A percentile compares a stretch with the other conserved stretches of the same genome.
phyloP scores from a whole-genome alignment of 2,888 invertebrate species.

The Lasioglossum figueresi region DNA sequence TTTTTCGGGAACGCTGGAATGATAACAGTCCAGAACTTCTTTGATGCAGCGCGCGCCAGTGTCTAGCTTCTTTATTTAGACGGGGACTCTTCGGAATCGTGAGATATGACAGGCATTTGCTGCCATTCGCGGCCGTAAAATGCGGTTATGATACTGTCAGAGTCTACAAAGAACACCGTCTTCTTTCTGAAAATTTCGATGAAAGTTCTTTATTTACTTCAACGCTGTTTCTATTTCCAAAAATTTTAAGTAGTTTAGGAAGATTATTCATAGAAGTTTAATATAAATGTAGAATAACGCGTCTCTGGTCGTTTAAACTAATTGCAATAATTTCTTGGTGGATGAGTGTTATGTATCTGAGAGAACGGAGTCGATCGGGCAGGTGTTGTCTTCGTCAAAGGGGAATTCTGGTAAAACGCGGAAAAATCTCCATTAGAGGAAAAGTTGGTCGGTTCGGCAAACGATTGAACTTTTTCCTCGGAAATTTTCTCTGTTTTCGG shows the following conservation, averaged over 20 bases:
- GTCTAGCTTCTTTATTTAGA: not conserved
- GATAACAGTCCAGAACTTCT: constrained; percentile 20
- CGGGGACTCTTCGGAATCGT: not conserved
- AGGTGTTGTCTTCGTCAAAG: not conserved
- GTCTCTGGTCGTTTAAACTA: not conserved
- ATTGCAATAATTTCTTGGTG: not conserved
- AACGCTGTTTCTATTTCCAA: not conserved
- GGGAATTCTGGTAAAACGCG: not conserved
- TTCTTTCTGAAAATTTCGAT: not conserved
- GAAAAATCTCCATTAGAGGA: constrained; percentile 13
- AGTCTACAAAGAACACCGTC: not conserved
- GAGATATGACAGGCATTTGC: not conserved
- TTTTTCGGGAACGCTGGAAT: constrained; percentile 1
- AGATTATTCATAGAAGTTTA: not conserved
- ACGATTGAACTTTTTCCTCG: constrained; percentile 24
- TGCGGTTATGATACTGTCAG: not conserved
- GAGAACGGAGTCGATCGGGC: not conserved
- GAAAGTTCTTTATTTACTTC: not conserved
- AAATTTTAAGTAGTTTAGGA: not conserved
- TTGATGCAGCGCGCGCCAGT: not conserved
- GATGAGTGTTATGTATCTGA: not conserved
- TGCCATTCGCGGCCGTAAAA: not conserved
- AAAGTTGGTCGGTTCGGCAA: constrained; percentile 18
- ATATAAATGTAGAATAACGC: not conserved
- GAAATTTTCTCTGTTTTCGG: constrained; percentile 46